Conservation (phyloP, 37 sponge, comb jelly and placozoan genomes). For the Halisarca cf. caerulea region DNA sequence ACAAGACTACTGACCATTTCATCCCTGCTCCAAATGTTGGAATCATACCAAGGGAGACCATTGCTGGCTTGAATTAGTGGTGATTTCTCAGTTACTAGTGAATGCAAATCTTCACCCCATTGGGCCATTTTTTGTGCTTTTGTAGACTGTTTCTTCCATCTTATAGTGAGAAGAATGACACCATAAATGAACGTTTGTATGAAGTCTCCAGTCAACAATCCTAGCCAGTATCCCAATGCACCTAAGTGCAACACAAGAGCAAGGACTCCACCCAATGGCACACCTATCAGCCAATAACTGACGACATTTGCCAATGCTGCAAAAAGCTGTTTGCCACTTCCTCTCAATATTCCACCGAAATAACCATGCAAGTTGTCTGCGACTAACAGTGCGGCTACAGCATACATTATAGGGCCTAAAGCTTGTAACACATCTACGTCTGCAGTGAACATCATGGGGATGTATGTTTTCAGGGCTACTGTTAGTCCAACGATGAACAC, state of each 20-base stretch:
- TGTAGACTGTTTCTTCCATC: conserved; percentile 60
- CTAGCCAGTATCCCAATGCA: conserved; percentile 59
- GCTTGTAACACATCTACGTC: background rate
- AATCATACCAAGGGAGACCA: no score
- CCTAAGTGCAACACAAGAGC: conserved; percentile 41
- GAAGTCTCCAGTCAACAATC: conserved; percentile 10
- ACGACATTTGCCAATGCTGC: conserved; percentile 40
- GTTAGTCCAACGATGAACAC: background rate
- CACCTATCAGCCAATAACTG: conserved; percentile 37
- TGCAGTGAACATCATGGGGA: background rate
- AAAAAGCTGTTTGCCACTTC: conserved; percentile 45
- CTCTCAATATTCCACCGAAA: conserved; percentile 47
- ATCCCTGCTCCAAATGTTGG: no score
- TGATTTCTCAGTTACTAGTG: no score
- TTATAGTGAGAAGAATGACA: conserved; percentile 25
- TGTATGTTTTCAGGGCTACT: background rate
- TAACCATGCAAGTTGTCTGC: background rate
- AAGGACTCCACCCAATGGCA: conserved; percentile 52
- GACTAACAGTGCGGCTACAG: no score
- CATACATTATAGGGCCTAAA: background rate
- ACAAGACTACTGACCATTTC: no score
- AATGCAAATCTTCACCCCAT: no score
- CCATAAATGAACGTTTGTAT: conserved; percentile 28
- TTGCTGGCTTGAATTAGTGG: no score
- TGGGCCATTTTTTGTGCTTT: conserved; percentile 33